phyloP scores from a whole-genome alignment of 2,888 invertebrate genomes.

The Acronicta psi region DNA sequence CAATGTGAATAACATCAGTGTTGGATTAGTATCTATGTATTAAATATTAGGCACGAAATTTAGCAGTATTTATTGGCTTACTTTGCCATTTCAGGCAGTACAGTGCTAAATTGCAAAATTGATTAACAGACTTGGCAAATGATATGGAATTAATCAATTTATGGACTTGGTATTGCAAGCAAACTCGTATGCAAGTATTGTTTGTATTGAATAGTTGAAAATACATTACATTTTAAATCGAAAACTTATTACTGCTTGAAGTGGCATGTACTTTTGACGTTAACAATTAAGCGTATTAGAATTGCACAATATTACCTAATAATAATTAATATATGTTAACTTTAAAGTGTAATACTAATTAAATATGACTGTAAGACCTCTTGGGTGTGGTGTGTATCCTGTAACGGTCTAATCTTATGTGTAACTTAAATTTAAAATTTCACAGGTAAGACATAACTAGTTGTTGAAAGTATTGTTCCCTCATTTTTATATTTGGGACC shows the following conservation, averaged over 20 bases:
- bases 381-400: constrained; percentile 59
- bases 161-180: constrained; percentile 7
- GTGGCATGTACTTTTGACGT: constrained; percentile 54
- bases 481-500: constrained; percentile 55
- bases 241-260: constrained; percentile 55
- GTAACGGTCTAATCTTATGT: constrained; percentile 55
- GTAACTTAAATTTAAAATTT: constrained; percentile 51
- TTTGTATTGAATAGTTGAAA: constrained; percentile 24
- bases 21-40: constrained; percentile 65
- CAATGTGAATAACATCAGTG: constrained; percentile 62
- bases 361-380: constrained; percentile 58
- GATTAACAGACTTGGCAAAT: constrained; percentile 1
- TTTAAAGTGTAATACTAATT: constrained; percentile 58
- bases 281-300: constrained; percentile 61
- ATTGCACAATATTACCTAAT: constrained; percentile 65
- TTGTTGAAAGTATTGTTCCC: constrained; percentile 40
- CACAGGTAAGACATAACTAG: constrained; percentile 33
- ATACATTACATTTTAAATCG: constrained; percentile 10
- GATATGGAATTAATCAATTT: not conserved
- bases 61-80: constrained; percentile 51
- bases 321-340: constrained; percentile 60
- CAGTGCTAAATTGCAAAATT: constrained; percentile 7
- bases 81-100: constrained; percentile 61
- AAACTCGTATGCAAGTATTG: constrained; percentile 18
- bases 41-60: constrained; percentile 67